Evolutionary conservation across 2,113 vertebrate genomes (phyloP), one percentile per base, ranked within the genome.

Genomic region (Microtus richardsoni): DNA sequence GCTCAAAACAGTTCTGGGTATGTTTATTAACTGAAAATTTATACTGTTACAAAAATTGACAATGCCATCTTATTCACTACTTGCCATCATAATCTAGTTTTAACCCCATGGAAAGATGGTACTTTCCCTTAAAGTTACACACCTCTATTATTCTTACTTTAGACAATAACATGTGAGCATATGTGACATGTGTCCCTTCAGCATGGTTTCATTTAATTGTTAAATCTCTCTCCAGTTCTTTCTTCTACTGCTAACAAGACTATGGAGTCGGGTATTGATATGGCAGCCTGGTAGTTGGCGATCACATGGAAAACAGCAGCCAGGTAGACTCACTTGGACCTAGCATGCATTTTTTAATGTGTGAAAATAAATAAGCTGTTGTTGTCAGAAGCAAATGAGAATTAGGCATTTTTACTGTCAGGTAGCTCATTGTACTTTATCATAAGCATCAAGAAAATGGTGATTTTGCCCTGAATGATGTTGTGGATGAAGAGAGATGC

Each of bases 281-380:
- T 39, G 21, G 4, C 87, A 84, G 36, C 87, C 71, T 74, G 87
- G 54, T 92, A 64, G 88, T 91, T 88, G 95, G 2, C 16, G 30
- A 85, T 91, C 30, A 85, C 0, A n/a, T 62, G 6, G 71, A 62
- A 62, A 94, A 82, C 36, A 94, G 77, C 36, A 78, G 49, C n/a
- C 24, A 6, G 70, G 49, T 41, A 78, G 41, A 85, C 41, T 88
- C n/a, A 94, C 60, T 8, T 93, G 47, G 33, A 64, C 36, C 14
- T 80, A 77, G 7, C 64, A 80, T 54, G 24, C 39, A 84, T 68
- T 88, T 78, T 1, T 64, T 13, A 58, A 52, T 41, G 24, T 78
- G 70, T 73, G 54, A 91, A 95, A 73, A 44, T 58, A 83, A 82
- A 78, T 64, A 89, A 89, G 54, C 22, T 17, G 79, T 74, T 94